These are phyloP conservation scores for Beris morrisii DNA, from an alignment of 2,888 invertebrate species.

Conservation along the genomic window DNA sequence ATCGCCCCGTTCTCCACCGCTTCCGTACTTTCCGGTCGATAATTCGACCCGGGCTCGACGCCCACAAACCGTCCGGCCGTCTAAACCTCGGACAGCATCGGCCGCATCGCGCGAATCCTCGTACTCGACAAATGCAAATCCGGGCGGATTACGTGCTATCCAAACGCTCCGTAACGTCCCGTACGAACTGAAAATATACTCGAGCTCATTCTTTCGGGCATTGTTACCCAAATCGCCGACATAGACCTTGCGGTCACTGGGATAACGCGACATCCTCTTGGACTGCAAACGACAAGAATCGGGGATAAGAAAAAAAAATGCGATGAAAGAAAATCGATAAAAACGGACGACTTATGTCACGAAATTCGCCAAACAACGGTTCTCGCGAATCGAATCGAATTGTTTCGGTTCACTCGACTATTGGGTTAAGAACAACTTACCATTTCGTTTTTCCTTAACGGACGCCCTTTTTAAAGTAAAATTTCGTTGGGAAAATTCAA, in stretches of 20 bases:
- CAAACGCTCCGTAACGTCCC: conserved; percentile 92
- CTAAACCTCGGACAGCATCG: conserved; percentile 77
- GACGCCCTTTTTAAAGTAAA: too few species aligned
- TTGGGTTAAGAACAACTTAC: not conserved
- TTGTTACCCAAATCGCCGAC: conserved; percentile 92
- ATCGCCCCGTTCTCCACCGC: conserved; percentile 53
- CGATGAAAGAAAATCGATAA: not conserved
- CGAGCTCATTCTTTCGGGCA: conserved; percentile 90
- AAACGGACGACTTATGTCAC: not conserved
- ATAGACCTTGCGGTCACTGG: conserved; percentile 90
- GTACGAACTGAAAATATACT: conserved; percentile 90
- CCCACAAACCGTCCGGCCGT: conserved; percentile 85
- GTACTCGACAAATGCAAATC: conserved; percentile 93
- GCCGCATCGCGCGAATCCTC: conserved; percentile 89
- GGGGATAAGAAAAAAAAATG: conserved; percentile 37
- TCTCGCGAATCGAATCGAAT: not conserved
- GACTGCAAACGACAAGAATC: conserved; percentile 43
- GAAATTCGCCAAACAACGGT: not conserved
- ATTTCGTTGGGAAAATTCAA: too few species aligned
- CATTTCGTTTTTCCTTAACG: not conserved
- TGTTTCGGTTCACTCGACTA: not conserved
- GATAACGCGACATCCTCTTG: conserved; percentile 71
- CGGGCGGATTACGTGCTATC: conserved; percentile 93
- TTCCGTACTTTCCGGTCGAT: conserved; percentile 78
- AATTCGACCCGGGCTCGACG: conserved; percentile 88